A percentile compares a stretch with the other conserved stretches of the same genome.
phyloP scores from a whole-genome alignment of 2,113 vertebrate species.

The Daphoenositta chrysoptera region DNA sequence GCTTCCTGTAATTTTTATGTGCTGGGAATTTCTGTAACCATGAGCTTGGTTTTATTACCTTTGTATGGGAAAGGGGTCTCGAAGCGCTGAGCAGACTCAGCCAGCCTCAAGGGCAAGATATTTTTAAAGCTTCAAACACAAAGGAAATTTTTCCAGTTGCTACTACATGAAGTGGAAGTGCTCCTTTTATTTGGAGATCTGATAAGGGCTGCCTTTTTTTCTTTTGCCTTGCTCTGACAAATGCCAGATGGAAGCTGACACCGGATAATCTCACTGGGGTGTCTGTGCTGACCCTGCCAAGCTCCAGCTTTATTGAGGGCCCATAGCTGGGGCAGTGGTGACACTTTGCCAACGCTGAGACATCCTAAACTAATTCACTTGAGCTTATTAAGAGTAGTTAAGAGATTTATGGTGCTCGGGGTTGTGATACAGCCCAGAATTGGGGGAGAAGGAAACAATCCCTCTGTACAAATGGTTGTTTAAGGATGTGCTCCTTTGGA shows the following conservation, averaged over 20 bases:
- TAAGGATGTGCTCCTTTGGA: neutral
- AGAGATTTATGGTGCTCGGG: neutral
- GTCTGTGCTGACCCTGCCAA: constrained; percentile 1
- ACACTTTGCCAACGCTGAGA: neutral
- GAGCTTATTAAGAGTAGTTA: neutral
- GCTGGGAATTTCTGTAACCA: constrained; percentile 61
- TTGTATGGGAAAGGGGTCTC: constrained; percentile 39
- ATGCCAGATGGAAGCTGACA: constrained; percentile 58
- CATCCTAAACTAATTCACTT: constrained; percentile 5
- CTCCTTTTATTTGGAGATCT: constrained; percentile 16
- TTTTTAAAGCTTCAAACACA: constrained; percentile 54
- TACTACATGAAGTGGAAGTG: constrained; percentile 17
- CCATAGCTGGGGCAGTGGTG: neutral
- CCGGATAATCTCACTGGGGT: neutral
- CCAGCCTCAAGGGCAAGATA: constrained; percentile 43
- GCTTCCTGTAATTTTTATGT: constrained; percentile 60
- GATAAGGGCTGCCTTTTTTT: constrained; percentile 25
- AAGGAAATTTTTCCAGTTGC: constrained; percentile 51
- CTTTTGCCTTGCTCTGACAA: neutral
- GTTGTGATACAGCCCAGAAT: neutral
- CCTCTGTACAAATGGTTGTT: accelerated
- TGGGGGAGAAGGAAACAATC: neutral
- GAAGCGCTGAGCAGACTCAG: neutral
- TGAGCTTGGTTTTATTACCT: constrained; percentile 18
- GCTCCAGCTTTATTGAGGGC: neutral